Evolutionary conservation across 2,888 invertebrate species (phyloP).

Genomic region (Melipona beecheii): DNA sequence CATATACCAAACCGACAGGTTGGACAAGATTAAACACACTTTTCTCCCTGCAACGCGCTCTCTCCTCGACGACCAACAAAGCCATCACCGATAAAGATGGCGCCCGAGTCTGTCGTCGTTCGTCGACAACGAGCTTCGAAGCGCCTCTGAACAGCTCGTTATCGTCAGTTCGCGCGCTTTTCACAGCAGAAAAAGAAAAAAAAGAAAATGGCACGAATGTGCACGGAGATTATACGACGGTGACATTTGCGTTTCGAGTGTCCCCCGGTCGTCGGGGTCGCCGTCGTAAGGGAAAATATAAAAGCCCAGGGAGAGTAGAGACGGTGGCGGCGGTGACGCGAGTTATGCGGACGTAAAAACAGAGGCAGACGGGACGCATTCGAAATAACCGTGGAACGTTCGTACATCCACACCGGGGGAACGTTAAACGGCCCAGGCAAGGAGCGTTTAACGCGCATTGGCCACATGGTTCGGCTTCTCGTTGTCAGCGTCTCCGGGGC

Average conservation of each 20-base stretch:
- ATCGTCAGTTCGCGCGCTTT: conserved; percentile 8
- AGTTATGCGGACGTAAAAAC: conserved; percentile 66
- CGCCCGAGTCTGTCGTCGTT: conserved; percentile 1
- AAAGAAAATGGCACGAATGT: background rate
- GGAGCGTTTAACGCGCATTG: conserved; percentile 66
- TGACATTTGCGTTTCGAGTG: conserved; percentile 28
- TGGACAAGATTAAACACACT: no score
- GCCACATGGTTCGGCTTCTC: conserved; percentile 70
- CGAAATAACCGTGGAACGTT: conserved; percentile 69
- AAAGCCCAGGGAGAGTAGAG: conserved; percentile 21
- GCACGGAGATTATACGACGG: conserved; percentile 13
- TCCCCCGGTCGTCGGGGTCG: background rate
- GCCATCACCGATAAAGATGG: background rate
- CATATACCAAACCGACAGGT: no score
- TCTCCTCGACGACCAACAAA: background rate
- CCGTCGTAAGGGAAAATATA: conserved; percentile 30
- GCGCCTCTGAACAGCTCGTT: conserved; percentile 9
- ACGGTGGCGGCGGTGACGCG: conserved; percentile 25
- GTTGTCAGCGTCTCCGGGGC: conserved; percentile 62
- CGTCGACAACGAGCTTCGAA: background rate
- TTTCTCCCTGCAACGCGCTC: no score
- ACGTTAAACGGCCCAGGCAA: conserved; percentile 66
- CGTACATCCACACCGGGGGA: conserved; percentile 60
- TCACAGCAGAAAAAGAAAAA: background rate
- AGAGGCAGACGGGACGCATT: conserved; percentile 56